These are phyloP conservation scores for Buteo buteo DNA, from an alignment of 2,113 vertebrate genomes.

Conservation along the genomic window DNA sequence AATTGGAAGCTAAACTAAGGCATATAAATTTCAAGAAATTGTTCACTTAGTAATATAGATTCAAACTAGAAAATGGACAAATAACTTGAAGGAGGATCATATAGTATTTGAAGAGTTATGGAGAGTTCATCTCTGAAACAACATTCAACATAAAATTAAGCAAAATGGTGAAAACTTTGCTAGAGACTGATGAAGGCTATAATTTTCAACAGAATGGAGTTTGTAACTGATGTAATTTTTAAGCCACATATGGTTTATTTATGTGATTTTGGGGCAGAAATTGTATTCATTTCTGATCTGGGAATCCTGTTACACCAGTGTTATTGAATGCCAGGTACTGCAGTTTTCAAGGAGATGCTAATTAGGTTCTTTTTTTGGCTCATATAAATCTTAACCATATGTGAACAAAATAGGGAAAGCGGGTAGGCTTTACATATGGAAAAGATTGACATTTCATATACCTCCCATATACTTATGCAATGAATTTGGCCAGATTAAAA, in stretches of 20 bases:
- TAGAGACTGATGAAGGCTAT: neutral
- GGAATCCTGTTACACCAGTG: neutral
- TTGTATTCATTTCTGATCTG: neutral
- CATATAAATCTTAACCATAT: neutral
- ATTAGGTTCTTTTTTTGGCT: neutral
- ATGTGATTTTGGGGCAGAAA: neutral
- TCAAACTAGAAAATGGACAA: neutral
- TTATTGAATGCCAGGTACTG: neutral
- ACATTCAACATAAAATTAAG: neutral
- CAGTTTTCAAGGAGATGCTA: neutral
- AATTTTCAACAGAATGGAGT: neutral
- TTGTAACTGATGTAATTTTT: neutral
- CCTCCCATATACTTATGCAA: neutral
- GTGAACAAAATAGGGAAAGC: neutral
- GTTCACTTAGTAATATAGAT: neutral
- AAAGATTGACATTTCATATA: neutral
- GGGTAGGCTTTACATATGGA: neutral
- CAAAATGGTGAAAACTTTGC: neutral
- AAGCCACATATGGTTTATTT: neutral
- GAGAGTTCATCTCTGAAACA: neutral
- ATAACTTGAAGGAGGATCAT: neutral
- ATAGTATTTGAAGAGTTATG: neutral
- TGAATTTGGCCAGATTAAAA: neutral
- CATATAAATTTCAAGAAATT: neutral
- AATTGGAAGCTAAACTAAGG: neutral